A percentile compares a stretch with the other conserved stretches of the same genome.
Evolutionary conservation across 2,888 invertebrate species (phyloP).

Genomic region (Polydrusus tereticollis): DNA sequence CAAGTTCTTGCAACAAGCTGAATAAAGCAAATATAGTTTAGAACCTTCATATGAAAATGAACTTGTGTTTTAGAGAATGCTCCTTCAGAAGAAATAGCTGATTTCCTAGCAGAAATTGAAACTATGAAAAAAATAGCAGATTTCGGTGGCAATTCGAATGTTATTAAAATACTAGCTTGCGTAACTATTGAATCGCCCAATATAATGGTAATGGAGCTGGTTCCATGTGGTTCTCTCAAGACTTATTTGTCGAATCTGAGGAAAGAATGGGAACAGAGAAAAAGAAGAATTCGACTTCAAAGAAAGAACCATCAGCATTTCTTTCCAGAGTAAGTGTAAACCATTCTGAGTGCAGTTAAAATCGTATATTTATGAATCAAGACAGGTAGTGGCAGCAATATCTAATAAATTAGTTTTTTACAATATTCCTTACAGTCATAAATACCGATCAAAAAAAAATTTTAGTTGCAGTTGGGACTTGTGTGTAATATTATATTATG

Average conservation of each 20-base stretch:
- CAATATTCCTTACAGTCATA: no score
- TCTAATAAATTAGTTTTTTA: no score
- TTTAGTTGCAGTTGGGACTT: no score
- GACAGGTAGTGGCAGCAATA: no score
- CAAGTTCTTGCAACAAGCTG: no score
- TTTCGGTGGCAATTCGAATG: conserved; percentile 73
- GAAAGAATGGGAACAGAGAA: conserved; percentile 58
- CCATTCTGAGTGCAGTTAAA: neutral
- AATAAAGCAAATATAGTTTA: no score
- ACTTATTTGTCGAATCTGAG: conserved; percentile 71
- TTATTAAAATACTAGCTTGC: conserved; percentile 81
- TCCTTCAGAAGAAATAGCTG: conserved; percentile 73
- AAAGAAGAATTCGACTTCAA: conserved; percentile 22
- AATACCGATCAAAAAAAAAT: no score
- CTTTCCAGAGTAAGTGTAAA: conserved; percentile 57
- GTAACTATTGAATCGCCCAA: conserved; percentile 79
- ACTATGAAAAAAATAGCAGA: conserved; percentile 84
- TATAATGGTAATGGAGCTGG: conserved; percentile 83
- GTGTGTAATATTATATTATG: no score
- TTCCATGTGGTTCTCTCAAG: conserved; percentile 82
- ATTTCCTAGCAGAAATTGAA: conserved; percentile 82
- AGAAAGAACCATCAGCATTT: conserved; percentile 45
- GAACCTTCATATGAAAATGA: neutral
- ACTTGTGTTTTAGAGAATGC: conserved; percentile 67
- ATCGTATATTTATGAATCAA: no score